Conservation (phyloP, 1,140 invertebrate genomes). For the Brachionus manjavacas region DNA sequence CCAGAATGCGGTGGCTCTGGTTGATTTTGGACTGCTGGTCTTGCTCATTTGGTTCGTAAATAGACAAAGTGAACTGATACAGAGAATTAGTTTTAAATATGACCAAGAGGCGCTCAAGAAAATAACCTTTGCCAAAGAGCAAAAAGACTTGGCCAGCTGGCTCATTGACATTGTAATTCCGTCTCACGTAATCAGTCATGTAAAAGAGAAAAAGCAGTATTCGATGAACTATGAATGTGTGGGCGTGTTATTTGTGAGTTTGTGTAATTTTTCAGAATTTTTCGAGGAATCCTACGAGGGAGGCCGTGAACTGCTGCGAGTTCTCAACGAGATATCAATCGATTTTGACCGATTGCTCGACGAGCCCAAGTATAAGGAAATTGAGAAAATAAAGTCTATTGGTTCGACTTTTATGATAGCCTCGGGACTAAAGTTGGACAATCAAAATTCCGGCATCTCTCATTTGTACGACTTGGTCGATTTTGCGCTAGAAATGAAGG, state of each 20-base stretch:
- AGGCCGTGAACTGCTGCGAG: constrained; percentile 78
- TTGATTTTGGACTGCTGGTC: background rate
- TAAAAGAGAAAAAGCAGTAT: constrained; percentile 60
- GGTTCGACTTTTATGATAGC: constrained; percentile 96
- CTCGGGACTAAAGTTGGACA: constrained; percentile 77
- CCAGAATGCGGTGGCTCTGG: background rate
- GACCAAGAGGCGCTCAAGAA: constrained; percentile 9
- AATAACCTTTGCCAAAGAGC: constrained; percentile 12
- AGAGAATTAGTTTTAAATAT: constrained; percentile 34
- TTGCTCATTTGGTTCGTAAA: constrained; percentile 27
- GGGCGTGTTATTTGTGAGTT: constrained; percentile 87
- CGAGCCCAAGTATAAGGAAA: constrained; percentile 72
- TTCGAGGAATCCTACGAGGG: constrained; percentile 87
- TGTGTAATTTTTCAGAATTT: constrained; percentile 90
- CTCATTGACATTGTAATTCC: constrained; percentile 34
- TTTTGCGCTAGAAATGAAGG: constrained; percentile 78
- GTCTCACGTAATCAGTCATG: constrained; percentile 5
- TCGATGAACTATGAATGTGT: constrained; percentile 88
- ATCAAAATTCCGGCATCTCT: constrained; percentile 57
- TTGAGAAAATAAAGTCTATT: constrained; percentile 97
- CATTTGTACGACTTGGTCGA: constrained; percentile 31
- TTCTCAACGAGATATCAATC: constrained; percentile 85
- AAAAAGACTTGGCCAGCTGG: constrained; percentile 37
- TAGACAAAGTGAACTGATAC: constrained; percentile 30
- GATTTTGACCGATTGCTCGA: constrained; percentile 89